Conservation (phyloP, 2,888 invertebrate genomes). For the Diplolepis rosae region DNA sequence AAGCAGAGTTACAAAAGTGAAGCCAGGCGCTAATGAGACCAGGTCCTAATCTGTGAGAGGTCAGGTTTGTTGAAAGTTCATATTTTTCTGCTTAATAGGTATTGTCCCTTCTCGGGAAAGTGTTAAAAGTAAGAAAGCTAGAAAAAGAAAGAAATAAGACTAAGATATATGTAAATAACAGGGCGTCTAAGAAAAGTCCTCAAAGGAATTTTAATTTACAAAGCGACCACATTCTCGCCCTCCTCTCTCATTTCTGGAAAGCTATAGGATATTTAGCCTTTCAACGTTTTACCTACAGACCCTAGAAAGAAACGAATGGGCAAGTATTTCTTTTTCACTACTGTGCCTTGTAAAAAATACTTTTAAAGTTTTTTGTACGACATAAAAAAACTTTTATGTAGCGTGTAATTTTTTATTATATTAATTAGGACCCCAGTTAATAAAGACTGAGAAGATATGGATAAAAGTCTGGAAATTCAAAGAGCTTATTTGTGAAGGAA, state of each 20-base stretch:
- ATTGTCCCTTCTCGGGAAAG: not conserved
- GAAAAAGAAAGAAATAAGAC: not conserved
- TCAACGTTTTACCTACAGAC: not conserved
- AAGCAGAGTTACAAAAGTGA: constrained; percentile 7
- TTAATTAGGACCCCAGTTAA: not conserved
- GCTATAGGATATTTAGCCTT: not conserved
- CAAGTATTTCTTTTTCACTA: not conserved
- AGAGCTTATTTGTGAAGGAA: not conserved
- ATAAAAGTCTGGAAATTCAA: constrained; percentile 11
- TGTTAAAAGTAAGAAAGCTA: not conserved
- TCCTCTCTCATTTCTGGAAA: not conserved
- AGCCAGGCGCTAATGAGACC: not conserved
- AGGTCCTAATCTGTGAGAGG: not conserved
- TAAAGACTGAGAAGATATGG: not conserved
- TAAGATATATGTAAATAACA: not conserved
- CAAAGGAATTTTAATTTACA: constrained; percentile 11
- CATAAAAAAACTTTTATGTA: no score
- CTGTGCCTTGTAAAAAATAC: not conserved
- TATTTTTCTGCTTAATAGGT: not conserved
- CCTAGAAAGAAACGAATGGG: not conserved
- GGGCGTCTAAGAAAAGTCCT: not conserved
- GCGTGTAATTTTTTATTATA: not conserved
- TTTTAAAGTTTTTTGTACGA: no score
- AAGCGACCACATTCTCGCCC: not conserved
- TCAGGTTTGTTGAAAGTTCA: constrained; percentile 1